Conservation (phyloP, 2,113 vertebrate genomes). For the Pterocles orientalis region DNA sequence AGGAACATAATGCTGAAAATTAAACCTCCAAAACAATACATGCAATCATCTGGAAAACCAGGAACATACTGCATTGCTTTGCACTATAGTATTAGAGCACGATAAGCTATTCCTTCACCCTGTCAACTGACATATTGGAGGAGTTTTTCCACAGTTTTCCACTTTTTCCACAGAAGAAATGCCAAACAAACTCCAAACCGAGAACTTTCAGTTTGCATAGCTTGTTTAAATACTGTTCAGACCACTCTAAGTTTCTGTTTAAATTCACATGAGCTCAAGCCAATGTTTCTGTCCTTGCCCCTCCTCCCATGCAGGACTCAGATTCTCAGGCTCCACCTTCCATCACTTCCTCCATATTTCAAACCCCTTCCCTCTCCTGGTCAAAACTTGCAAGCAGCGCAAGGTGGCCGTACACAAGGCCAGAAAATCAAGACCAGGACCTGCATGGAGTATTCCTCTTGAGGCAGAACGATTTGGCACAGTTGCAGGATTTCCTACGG, state of each 20-base stretch:
- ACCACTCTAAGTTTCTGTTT: background rate
- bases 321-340: background rate
- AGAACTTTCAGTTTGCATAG: background rate
- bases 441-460: background rate
- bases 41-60: background rate
- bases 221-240: background rate
- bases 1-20: background rate
- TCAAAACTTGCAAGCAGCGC: background rate
- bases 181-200: background rate
- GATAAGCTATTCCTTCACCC: background rate
- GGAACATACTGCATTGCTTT: background rate
- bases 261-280: background rate
- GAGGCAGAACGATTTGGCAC: background rate
- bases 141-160: background rate
- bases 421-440: background rate
- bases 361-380: background rate
- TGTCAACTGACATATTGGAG: background rate
- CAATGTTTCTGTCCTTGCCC: background rate
- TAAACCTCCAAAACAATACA: background rate
- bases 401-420: background rate
- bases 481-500: slow-evolving; percentile 56
- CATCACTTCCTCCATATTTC: background rate
- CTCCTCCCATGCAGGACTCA: background rate
- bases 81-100: background rate
- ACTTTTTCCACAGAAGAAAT: background rate